These are phyloP conservation scores for Cheirogaleus major DNA, from an alignment of 2,797 vertebrate genomes.

Conservation along the genomic window DNA sequence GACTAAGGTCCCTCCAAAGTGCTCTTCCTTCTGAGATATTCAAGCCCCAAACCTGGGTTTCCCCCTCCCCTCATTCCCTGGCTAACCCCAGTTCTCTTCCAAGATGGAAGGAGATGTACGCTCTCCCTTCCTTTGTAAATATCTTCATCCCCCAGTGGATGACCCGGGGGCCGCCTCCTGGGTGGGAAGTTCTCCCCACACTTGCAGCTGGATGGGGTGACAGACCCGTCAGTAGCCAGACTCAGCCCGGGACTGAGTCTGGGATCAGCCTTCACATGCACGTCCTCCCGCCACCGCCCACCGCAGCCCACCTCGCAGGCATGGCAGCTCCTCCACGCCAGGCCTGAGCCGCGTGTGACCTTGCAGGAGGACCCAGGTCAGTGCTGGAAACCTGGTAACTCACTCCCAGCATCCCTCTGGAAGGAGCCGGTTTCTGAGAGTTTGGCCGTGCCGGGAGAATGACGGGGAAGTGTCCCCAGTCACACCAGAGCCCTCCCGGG, in stretches of 20 bases:
- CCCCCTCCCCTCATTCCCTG: background rate
- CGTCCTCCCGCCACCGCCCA: background rate
- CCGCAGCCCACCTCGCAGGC: background rate
- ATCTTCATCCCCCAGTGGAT: background rate
- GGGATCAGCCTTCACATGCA: background rate
- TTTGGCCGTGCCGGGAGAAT: background rate
- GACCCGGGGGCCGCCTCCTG: background rate
- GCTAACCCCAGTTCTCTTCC: background rate
- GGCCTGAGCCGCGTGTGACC: background rate
- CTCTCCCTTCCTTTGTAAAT: slow-evolving; percentile 50
- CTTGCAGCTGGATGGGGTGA: background rate
- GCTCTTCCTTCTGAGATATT: slow-evolving; percentile 84
- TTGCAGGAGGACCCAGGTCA: background rate
- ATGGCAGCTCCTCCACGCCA: background rate
- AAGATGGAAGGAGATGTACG: background rate
- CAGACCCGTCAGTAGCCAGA: background rate
- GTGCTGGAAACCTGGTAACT: background rate
- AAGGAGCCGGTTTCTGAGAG: background rate
- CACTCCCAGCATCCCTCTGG: background rate
- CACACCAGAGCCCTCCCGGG: background rate
- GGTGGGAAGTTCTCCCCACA: background rate
- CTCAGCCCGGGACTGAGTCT: background rate
- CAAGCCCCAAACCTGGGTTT: slow-evolving; percentile 57
- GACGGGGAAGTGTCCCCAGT: background rate
- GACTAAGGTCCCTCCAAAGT: slow-evolving; percentile 60